Conservation (phyloP, 2,797 vertebrate genomes). For the Sebastes itinus region DNA sequence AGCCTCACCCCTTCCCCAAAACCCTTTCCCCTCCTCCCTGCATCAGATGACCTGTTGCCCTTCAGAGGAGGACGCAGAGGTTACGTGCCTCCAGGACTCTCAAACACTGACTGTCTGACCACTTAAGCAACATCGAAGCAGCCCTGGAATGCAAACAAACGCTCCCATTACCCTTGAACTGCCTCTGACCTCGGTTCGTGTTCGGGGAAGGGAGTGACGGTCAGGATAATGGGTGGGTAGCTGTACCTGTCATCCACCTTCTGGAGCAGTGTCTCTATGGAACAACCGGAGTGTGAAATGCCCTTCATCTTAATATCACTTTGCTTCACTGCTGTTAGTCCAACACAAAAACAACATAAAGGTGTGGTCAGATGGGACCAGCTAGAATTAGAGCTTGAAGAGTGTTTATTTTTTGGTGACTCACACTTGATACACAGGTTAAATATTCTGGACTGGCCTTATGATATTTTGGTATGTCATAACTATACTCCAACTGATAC, state of each 20-base stretch:
- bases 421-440: background rate
- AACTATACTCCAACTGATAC: background rate
- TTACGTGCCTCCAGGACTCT: slow-evolving; percentile 39
- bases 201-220: slow-evolving; percentile 12
- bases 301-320: background rate
- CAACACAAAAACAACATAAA: background rate
- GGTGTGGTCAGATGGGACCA: background rate
- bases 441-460: background rate
- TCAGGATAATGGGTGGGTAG: slow-evolving; percentile 19
- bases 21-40: background rate
- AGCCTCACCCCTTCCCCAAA: background rate
- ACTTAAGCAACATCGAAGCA: slow-evolving; percentile 44
- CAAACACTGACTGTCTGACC: slow-evolving; percentile 43
- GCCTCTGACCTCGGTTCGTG: slow-evolving; percentile 48
- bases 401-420: background rate
- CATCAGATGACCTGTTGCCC: slow-evolving; percentile 50
- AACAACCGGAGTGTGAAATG: slow-evolving; percentile 15
- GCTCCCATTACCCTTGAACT: slow-evolving; percentile 67
- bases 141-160: slow-evolving; percentile 68
- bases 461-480: background rate
- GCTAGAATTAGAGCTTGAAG: background rate
- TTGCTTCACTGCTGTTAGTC: slow-evolving; percentile 13
- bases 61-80: slow-evolving; percentile 28
- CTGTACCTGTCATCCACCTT: slow-evolving; percentile 41
- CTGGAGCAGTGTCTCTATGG: slow-evolving; percentile 1